These are phyloP conservation scores for Mus minutoides DNA, from an alignment of 2,797 vertebrate genomes.

Conservation along the genomic window DNA sequence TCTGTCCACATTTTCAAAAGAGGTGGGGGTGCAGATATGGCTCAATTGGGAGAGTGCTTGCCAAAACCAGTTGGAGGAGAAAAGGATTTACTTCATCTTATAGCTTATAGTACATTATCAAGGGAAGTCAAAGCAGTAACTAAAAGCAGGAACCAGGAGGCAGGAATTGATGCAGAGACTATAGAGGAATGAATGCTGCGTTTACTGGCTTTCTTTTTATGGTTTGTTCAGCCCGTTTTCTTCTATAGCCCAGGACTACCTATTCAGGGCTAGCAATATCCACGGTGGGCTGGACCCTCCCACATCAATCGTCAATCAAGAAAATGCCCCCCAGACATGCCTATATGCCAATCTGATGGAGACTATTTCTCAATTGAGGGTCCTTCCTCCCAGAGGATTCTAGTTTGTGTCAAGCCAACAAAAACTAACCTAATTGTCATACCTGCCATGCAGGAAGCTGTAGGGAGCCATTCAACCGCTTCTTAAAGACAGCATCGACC, in stretches of 20 bases:
- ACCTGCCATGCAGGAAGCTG: not conserved
- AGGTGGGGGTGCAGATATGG: not conserved
- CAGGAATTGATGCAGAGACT: not conserved
- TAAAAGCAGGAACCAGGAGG: not conserved
- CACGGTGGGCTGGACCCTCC: no score
- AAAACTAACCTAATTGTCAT: not conserved
- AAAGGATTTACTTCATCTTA: not conserved
- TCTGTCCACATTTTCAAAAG: not conserved
- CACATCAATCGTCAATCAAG: not conserved
- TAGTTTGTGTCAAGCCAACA: not conserved
- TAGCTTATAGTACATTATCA: not conserved
- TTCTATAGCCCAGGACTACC: not conserved
- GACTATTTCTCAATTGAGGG: not conserved
- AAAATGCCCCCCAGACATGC: not conserved
- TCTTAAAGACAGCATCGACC: no score
- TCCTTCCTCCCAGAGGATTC: not conserved
- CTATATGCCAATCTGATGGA: no score
- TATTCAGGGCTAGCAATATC: not conserved
- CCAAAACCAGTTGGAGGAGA: not conserved
- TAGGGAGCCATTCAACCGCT: no score
- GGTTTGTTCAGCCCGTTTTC: not conserved
- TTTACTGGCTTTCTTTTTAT: not conserved
- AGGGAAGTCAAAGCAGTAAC: not conserved
- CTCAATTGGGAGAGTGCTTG: not conserved
- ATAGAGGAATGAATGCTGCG: not conserved